These are phyloP conservation scores for Atrina japonica DNA, from an alignment of 2,888 invertebrate genomes.

Conservation along the genomic window DNA sequence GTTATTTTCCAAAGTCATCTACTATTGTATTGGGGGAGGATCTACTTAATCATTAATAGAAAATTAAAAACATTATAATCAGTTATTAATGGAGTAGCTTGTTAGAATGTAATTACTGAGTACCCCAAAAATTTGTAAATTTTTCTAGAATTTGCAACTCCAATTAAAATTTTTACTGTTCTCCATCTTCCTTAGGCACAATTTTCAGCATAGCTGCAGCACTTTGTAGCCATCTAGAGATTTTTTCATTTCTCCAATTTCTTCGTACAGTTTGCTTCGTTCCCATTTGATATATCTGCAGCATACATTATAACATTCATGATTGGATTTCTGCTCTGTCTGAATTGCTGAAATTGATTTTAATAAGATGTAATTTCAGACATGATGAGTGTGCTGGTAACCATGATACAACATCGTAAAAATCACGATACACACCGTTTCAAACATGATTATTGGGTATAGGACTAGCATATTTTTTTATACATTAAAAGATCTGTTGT, in stretches of 20 bases:
- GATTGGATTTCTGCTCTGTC: constrained; percentile 82
- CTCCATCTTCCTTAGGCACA: constrained; percentile 67
- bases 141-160: constrained; percentile 76
- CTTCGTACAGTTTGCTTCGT: constrained; percentile 87
- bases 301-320: constrained; percentile 87
- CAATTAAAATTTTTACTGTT: too few species aligned
- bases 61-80: too few species aligned
- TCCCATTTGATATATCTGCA: too few species aligned
- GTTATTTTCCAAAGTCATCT: too few species aligned
- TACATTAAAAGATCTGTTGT: too few species aligned
- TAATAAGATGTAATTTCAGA: too few species aligned
- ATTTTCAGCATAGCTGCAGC: constrained; percentile 86
- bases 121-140: constrained; percentile 71
- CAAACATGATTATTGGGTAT: background rate
- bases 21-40: too few species aligned
- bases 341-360: constrained; percentile 87
- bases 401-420: too few species aligned
- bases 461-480: background rate
- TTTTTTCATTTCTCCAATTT: constrained; percentile 84
- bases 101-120: background rate
- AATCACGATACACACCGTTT: too few species aligned
- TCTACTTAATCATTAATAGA: too few species aligned
- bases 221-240: constrained; percentile 87
- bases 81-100: too few species aligned
- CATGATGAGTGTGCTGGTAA: too few species aligned